Conservation (phyloP, 64 coral and sea anemone species). For the Exaiptasia diaphana region DNA sequence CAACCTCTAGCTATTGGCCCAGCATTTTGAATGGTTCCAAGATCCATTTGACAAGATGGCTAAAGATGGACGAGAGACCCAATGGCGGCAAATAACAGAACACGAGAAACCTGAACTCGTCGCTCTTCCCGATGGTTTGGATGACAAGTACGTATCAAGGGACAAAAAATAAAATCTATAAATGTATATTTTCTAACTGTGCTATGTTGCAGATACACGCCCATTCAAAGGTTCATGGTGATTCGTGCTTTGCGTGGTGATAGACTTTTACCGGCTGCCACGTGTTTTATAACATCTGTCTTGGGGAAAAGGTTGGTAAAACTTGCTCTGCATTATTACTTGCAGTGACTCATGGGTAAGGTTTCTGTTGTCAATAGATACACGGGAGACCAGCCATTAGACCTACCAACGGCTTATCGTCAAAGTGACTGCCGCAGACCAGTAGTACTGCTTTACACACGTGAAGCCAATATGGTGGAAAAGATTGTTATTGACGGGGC, state of each 20-base stretch:
- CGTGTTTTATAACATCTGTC: constrained; percentile 87
- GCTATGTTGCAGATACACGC: constrained; percentile 51
- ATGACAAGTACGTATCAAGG: constrained; percentile 78
- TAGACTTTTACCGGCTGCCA: constrained; percentile 73
- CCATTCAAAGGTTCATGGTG: constrained; percentile 93
- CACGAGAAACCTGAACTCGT: constrained; percentile 96
- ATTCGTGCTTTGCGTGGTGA: constrained; percentile 89
- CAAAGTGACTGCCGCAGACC: constrained; percentile 90
- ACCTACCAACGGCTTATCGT: constrained; percentile 78
- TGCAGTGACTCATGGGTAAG: background rate
- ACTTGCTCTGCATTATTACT: background rate
- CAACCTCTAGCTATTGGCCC: constrained; percentile 74
- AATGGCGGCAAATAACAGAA: constrained; percentile 95
- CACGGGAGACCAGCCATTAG: constrained; percentile 74
- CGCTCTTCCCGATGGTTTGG: constrained; percentile 82
- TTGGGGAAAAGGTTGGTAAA: constrained; percentile 88
- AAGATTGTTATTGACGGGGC: constrained; percentile 74
- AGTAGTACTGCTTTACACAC: constrained; percentile 77
- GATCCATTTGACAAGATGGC: constrained; percentile 97
- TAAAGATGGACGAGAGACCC: constrained; percentile 92
- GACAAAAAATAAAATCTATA: background rate
- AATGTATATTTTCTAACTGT: background rate
- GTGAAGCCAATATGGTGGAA: constrained; percentile 88
- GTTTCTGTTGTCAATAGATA: constrained; percentile 31
- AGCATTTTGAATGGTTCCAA: constrained; percentile 96